Conservation (phyloP, 2,797 vertebrate species). For the Centroberyx gerrardi region DNA sequence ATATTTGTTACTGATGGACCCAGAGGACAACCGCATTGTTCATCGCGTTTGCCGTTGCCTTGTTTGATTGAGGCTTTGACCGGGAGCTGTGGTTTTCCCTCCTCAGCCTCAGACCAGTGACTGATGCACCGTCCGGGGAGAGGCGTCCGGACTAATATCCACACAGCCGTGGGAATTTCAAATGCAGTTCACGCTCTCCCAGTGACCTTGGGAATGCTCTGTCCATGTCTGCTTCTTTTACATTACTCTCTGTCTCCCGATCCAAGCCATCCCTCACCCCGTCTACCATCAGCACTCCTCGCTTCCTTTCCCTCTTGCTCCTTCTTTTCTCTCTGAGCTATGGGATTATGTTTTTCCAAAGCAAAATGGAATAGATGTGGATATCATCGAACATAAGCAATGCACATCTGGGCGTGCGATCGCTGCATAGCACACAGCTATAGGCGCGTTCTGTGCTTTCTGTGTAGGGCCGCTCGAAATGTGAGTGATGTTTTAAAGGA, state of each 20-base stretch:
- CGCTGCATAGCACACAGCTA: no score
- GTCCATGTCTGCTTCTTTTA: neutral
- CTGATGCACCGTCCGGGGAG: slow-evolving; percentile 8
- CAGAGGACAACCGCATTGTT: slow-evolving; percentile 2
- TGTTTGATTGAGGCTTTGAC: slow-evolving; percentile 12
- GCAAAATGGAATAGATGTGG: no score
- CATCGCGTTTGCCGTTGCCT: neutral
- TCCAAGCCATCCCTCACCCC: neutral
- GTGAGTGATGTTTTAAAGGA: no score
- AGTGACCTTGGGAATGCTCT: slow-evolving; percentile 28
- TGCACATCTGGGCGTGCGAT: no score
- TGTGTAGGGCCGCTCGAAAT: no score
- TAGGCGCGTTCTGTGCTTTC: no score
- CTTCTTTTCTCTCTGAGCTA: no score
- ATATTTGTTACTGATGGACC: no score
- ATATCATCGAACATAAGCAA: no score
- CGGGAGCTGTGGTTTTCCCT: neutral
- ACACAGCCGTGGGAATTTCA: neutral
- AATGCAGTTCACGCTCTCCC: slow-evolving; percentile 10
- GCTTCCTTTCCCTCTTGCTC: neutral
- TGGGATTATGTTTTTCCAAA: no score
- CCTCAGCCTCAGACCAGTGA: slow-evolving; percentile 3
- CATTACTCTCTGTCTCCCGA: slow-evolving; percentile 4
- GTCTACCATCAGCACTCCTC: neutral
- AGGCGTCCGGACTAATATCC: neutral